Conservation (phyloP, 2,113 vertebrate species). For the Calypte anna region DNA sequence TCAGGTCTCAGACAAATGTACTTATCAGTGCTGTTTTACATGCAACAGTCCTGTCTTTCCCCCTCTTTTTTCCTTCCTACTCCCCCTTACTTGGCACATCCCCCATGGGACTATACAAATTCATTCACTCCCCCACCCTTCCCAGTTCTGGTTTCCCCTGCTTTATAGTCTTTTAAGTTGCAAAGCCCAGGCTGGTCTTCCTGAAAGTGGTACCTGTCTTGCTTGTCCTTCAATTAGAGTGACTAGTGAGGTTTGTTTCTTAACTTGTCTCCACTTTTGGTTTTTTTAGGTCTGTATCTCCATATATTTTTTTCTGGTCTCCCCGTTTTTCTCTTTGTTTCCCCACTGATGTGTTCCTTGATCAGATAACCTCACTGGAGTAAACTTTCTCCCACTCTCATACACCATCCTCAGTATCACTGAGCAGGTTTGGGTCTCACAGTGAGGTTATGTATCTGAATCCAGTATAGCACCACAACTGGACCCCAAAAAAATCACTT, state of each 20-base stretch:
- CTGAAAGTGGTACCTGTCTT: neutral
- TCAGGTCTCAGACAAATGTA: neutral
- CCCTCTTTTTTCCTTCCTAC: neutral
- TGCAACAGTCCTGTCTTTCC: neutral
- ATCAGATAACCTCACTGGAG: neutral
- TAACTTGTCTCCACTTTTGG: neutral
- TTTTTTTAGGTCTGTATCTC: neutral
- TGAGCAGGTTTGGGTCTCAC: neutral
- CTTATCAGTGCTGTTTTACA: neutral
- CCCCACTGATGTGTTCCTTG: rapidly evolving
- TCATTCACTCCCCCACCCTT: neutral
- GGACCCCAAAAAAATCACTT: neutral
- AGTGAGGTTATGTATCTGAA: neutral
- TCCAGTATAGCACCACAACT: rapidly evolving
- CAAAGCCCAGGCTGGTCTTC: neutral
- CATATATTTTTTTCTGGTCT: neutral
- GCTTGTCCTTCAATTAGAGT: rapidly evolving
- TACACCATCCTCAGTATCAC: neutral
- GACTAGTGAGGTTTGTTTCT: neutral
- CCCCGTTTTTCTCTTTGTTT: neutral
- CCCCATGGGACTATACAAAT: too few species aligned
- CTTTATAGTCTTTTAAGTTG: neutral
- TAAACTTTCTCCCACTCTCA: neutral
- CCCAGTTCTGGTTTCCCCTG: rapidly evolving
- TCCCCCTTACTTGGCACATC: neutral